These are phyloP conservation scores for Tenodera sinensis DNA, from an alignment of 2,888 invertebrate genomes.

Conservation along the genomic window DNA sequence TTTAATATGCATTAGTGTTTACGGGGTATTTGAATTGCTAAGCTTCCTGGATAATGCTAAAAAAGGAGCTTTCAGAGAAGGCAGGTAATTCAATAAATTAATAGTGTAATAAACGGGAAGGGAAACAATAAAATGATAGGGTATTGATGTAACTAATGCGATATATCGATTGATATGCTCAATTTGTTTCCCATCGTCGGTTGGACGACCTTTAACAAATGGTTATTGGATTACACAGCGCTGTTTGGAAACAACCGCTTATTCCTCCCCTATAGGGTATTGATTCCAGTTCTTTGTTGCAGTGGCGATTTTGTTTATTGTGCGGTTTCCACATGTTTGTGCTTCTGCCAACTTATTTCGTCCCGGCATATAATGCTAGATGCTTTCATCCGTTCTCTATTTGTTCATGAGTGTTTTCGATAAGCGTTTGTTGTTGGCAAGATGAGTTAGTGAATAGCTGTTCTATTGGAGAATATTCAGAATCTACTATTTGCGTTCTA, in stretches of 20 bases:
- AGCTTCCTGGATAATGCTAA: neutral
- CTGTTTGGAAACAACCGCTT: neutral
- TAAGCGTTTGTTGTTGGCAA: neutral
- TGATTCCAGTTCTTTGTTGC: neutral
- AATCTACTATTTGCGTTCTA: too few relatives aligned
- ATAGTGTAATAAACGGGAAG: neutral
- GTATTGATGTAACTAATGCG: neutral
- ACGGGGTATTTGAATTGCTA: neutral
- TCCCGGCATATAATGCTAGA: neutral
- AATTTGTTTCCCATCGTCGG: neutral
- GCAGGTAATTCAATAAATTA: neutral
- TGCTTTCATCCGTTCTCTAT: neutral
- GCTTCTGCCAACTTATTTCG: neutral
- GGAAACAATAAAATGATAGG: neutral
- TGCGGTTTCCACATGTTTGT: neutral
- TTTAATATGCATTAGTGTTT: neutral
- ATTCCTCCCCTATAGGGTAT: neutral
- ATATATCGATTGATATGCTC: neutral
- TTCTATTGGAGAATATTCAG: neutral
- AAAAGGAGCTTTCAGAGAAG: neutral
- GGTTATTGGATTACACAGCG: neutral
- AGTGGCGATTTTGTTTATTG: neutral
- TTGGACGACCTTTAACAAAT: neutral
- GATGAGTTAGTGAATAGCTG: neutral
- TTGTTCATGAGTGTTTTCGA: neutral